phyloP scores from a whole-genome alignment of 2,888 invertebrate species.

The Aleiodes leptofemur region DNA sequence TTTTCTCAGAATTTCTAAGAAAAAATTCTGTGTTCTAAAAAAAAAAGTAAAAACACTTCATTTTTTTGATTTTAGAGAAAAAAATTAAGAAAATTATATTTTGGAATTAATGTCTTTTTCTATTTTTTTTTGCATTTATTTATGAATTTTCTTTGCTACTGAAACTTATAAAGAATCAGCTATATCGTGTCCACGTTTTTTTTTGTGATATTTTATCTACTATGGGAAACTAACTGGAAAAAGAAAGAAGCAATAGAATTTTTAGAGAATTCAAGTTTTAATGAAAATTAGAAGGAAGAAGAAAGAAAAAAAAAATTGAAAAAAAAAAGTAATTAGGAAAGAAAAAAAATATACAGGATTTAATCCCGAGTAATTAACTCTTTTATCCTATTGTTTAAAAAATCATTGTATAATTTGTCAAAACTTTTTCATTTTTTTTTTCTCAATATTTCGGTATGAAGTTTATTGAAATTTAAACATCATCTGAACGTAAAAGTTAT shows the following conservation, averaged over 20 bases:
- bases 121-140: background rate
- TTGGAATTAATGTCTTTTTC: background rate
- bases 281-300: background rate
- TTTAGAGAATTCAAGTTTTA: conserved; percentile 33
- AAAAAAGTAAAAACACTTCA: background rate
- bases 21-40: background rate
- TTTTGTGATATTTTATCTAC: background rate
- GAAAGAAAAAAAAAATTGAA: background rate
- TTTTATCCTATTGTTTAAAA: background rate
- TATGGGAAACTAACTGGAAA: conserved; percentile 47
- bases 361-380: background rate
- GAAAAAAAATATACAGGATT: conserved; percentile 6
- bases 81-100: background rate
- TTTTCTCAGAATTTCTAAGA: background rate
- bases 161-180: background rate
- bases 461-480: conserved; percentile 74
- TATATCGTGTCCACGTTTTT: background rate
- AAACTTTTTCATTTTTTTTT: conserved; percentile 30
- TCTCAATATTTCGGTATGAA: conserved; percentile 74
- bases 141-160: background rate
- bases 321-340: background rate
- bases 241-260: conserved; percentile 43
- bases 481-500: conserved; percentile 67
- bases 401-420: conserved; percentile 39
- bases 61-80: background rate